Evolutionary conservation across 1,140 invertebrate genomes (phyloP).

Genomic region (Halyomorpha halys): DNA sequence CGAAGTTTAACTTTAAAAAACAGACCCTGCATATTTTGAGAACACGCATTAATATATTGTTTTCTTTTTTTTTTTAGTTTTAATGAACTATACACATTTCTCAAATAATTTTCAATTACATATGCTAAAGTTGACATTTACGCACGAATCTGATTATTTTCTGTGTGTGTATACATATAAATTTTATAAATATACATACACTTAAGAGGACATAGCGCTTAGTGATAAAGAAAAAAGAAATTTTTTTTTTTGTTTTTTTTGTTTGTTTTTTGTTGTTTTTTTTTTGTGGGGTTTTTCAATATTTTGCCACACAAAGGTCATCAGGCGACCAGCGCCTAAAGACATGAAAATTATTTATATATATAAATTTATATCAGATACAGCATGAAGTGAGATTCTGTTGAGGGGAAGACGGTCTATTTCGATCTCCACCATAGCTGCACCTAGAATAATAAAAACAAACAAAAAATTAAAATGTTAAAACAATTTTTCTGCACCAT

Average conservation of each 20-base stretch:
- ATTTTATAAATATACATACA: constrained; percentile 2
- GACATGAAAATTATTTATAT: constrained; percentile 18
- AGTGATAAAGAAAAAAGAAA: constrained; percentile 11
- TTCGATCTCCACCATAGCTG: constrained; percentile 19
- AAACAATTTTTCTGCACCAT: background rate
- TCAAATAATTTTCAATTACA: constrained; percentile 7
- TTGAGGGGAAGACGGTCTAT: constrained; percentile 18
- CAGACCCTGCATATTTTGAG: constrained; percentile 18
- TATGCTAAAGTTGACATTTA: background rate
- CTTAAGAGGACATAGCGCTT: constrained; percentile 6
- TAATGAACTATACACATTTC: constrained; percentile 10
- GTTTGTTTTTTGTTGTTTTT: background rate
- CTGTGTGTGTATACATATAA: constrained; percentile 2
- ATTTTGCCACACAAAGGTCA: constrained; percentile 11
- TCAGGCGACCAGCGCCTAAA: constrained; percentile 15
- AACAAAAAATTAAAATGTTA: too few species aligned
- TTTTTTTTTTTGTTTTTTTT: background rate
- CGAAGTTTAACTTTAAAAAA: constrained; percentile 1
- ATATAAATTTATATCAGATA: constrained; percentile 7
- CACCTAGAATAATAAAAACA: constrained; percentile 10
- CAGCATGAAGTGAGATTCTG: constrained; percentile 16
- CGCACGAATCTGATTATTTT: background rate
- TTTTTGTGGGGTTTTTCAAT: constrained; percentile 15
- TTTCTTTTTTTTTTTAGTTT: background rate
- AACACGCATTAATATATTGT: constrained; percentile 2